Evolutionary conservation across 92 coral and sea anemone genomes (phyloP).

Genomic region (Montipora capitata): DNA sequence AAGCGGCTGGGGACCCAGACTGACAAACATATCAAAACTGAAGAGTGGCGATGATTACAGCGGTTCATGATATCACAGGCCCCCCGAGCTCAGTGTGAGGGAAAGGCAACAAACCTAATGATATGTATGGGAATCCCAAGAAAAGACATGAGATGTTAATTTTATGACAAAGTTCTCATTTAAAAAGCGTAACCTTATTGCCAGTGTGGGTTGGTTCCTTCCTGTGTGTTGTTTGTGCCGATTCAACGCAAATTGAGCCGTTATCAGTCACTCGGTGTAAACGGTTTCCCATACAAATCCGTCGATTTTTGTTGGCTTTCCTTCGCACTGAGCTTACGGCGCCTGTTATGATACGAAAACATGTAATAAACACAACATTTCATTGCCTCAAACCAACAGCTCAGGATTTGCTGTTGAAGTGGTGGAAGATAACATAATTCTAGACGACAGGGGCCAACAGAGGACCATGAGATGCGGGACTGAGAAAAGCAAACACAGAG

Average conservation of each 20-base stretch:
- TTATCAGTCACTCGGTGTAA: not conserved
- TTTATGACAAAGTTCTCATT: not conserved
- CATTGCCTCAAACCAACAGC: not conserved
- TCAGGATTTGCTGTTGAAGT: slow-evolving; percentile 21
- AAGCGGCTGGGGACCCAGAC: not conserved
- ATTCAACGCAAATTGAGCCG: not conserved
- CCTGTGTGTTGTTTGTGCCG: not conserved
- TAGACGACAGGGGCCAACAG: not conserved
- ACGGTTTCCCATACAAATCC: not conserved
- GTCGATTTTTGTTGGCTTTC: not conserved
- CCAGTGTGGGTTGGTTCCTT: not conserved
- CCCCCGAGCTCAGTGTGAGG: not conserved
- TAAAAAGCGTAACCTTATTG: not conserved
- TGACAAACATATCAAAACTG: not conserved
- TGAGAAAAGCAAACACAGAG: slow-evolving; percentile 58
- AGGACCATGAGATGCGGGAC: slow-evolving; percentile 49
- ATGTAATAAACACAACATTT: not conserved
- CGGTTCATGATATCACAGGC: not conserved
- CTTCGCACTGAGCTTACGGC: not conserved
- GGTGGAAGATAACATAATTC: not conserved
- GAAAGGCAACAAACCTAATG: not conserved
- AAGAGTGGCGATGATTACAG: not conserved
- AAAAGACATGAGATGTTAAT: not conserved
- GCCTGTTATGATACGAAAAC: not conserved
- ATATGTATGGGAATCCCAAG: no score